Evolutionary conservation across 2,888 invertebrate genomes (phyloP).

Genomic region (Pherbina coryleti): DNA sequence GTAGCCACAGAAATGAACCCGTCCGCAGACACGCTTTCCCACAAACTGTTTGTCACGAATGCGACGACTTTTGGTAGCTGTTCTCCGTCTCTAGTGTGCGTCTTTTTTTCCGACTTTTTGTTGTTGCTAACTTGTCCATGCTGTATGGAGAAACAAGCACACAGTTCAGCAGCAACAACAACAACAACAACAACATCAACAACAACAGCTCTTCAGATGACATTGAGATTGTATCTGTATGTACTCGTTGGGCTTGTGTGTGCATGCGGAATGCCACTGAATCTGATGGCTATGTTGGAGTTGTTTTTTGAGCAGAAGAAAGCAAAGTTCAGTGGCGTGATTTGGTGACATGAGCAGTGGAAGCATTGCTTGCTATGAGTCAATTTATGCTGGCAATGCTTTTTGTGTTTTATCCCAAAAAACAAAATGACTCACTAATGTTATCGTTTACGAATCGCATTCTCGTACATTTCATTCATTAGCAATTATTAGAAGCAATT

Average conservation of each 20-base stretch:
- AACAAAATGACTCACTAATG: no score
- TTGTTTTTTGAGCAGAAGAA: background rate
- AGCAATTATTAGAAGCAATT: no score
- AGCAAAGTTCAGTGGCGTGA: conserved; percentile 4
- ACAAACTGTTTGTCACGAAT: conserved; percentile 35
- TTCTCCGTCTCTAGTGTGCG: conserved; percentile 11
- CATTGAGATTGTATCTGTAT: conserved; percentile 24
- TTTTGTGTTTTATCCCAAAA: no score
- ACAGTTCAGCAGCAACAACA: conserved; percentile 7
- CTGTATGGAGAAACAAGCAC: conserved; percentile 14
- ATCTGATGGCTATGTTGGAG: background rate
- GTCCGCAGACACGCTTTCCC: conserved; percentile 36
- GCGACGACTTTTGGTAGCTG: conserved; percentile 18
- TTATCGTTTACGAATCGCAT: no score
- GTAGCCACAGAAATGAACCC: conserved; percentile 28
- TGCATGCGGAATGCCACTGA: conserved; percentile 4
- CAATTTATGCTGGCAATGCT: background rate
- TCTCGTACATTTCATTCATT: no score
- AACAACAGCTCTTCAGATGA: conserved; percentile 27
- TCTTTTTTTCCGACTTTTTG: background rate
- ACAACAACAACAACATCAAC: conserved; percentile 11
- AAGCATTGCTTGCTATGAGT: background rate
- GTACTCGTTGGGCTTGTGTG: conserved; percentile 13
- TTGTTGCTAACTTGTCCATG: conserved; percentile 7
- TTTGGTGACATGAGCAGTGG: background rate